These are phyloP conservation scores for Manacus vitellinus DNA, from an alignment of 2,113 vertebrate species.

Conservation along the genomic window DNA sequence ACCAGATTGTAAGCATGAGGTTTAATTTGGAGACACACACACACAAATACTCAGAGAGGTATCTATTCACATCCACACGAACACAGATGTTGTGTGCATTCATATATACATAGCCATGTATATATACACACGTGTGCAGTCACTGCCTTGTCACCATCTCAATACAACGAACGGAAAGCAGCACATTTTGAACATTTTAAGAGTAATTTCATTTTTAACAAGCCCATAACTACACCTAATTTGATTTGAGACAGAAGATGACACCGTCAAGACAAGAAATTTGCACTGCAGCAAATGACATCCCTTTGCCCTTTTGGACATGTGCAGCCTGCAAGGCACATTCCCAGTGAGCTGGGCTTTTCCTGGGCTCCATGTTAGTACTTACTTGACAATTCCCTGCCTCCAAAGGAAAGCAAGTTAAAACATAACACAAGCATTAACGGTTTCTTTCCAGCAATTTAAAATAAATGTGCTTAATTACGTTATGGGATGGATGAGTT, in stretches of 20 bases:
- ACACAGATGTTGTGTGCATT: constrained; percentile 41
- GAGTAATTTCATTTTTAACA: constrained; percentile 8
- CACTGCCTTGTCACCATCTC: constrained; percentile 19
- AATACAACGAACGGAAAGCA: constrained; percentile 52
- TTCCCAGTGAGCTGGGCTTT: constrained; percentile 26
- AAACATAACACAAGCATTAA: constrained; percentile 93
- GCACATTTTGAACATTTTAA: not conserved
- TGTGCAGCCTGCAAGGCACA: constrained; percentile 3
- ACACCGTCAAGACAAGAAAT: constrained; percentile 28
- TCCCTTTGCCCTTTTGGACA: not conserved
- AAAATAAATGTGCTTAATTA: constrained; percentile 17
- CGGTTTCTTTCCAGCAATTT: constrained; percentile 74
- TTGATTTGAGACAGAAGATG: constrained; percentile 11
- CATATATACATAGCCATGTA: constrained; percentile 72
- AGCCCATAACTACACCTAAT: constrained; percentile 18
- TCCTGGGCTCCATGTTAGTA: constrained; percentile 65
- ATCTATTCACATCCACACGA: constrained; percentile 27
- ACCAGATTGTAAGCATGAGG: constrained; percentile 10
- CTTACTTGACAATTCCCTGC: constrained; percentile 98
- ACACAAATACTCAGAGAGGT: constrained; percentile 24
- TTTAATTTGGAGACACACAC: constrained; percentile 6
- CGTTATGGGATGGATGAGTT: not conserved
- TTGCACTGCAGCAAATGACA: not conserved
- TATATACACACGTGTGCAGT: constrained; percentile 55
- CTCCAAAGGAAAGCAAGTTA: constrained; percentile 96